These are phyloP conservation scores for Ectropis crepuscularia DNA, from an alignment of 2,888 invertebrate genomes.

Conservation along the genomic window DNA sequence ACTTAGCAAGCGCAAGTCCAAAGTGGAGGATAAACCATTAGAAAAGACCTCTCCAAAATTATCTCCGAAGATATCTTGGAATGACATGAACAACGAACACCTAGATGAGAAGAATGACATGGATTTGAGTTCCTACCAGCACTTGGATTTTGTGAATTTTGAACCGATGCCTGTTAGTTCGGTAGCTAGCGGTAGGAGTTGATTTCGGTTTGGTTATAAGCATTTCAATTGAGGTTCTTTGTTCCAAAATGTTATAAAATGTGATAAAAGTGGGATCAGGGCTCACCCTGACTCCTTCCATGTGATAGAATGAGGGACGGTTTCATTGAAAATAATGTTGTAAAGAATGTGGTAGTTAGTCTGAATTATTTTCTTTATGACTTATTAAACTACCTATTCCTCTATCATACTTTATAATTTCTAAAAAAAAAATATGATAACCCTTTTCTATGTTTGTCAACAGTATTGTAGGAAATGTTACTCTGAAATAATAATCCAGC, in stretches of 20 bases:
- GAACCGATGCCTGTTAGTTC: conserved; percentile 71
- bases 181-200: conserved; percentile 38
- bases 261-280: conserved; percentile 31
- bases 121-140: conserved; percentile 55
- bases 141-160: conserved; percentile 73
- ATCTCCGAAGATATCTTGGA: conserved; percentile 60
- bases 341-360: neutral
- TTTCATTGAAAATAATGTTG: neutral
- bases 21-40: conserved; percentile 62
- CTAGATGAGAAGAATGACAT: conserved; percentile 51
- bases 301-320: neutral
- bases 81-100: conserved; percentile 54
- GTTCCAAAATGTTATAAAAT: neutral
- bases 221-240: conserved; percentile 51
- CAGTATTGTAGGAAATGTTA: neutral
- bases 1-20: conserved; percentile 61
- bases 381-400: conserved; percentile 21
- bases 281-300: neutral
- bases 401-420: neutral
- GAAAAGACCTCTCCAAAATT: conserved; percentile 52
- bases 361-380: neutral
- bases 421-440: neutral
- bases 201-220: conserved; percentile 52
- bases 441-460: neutral
- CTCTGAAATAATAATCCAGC: neutral